Evolutionary conservation across 1,140 invertebrate genomes (phyloP), one percentile per base, ranked within the genome.

Genomic region (Drosophila repletoides): DNA sequence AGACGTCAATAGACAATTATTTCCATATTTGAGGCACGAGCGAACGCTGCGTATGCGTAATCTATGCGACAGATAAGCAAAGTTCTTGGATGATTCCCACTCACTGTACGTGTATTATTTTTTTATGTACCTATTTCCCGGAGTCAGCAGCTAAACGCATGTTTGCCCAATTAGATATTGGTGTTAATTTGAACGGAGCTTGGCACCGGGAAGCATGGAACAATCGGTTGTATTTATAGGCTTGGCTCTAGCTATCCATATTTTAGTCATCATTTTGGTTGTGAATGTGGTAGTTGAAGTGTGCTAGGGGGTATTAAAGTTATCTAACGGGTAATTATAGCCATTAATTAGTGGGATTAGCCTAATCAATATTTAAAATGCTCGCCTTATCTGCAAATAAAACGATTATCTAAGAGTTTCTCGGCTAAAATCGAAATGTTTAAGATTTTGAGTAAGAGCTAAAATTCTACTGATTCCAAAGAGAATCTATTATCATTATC

Each of bases 121-220:
- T 7, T 14, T 9, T 3, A 12, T 73, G 5, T 67, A n/a, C n/a
- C n/a, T 60, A 28, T n/a, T 29, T 7, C 41, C 12, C 33, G 19
- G 33, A 52, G 40, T 59, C 56, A 55, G 34, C 51, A 19, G 21
- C 2, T 22, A 5, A 15, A 43, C 51, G 28, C 68, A 77, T 77
- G 74, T 72, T 69, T 58, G 67, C 7, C n/a, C 69, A 73, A 79
- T 79, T 79, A 77, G 75, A 49, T 59, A 34, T 40, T 49, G 49
- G 52, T 63, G 70, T 63, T 65, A 72, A 76, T 67, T 58, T 67
- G 17, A 4, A 22, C 15, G 22, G 17, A 60, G 15, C 19, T 49
- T 28, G n/a, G n/a, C n/a, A n/a, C n/a, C 5, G 15, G 10, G 24
- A 33, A 22, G 21, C 14, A 4, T 17, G 36, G 10, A 26, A 59